Percentiles rank a stretch among this genome's conserved stretches.
Conservation (phyloP, 2,113 vertebrate genomes). For the Rissa tridactyla region DNA sequence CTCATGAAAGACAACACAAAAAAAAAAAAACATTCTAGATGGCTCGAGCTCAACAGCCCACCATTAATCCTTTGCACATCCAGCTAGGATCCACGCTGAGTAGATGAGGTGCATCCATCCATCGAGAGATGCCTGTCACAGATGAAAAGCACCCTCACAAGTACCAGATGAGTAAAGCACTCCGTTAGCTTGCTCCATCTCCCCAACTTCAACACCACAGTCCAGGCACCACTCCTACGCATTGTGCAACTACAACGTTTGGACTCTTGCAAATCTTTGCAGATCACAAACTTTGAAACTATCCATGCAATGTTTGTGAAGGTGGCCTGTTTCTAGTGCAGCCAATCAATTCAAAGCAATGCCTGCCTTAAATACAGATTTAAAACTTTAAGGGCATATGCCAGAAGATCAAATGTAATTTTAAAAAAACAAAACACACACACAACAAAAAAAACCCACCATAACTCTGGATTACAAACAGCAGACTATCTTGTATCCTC, state of each 20-base stretch:
- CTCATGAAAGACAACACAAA: not conserved
- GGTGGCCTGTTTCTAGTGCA: not conserved
- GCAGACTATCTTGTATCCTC: not conserved
- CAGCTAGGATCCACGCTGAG: not conserved
- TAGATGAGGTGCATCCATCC: not conserved
- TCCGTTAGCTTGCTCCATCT: not conserved
- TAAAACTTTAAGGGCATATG: not conserved
- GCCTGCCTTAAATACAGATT: not conserved
- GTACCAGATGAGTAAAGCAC: not conserved
- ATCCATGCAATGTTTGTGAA: not conserved
- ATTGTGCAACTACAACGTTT: too few relatives aligned
- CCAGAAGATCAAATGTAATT: not conserved
- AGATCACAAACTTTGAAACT: not conserved
- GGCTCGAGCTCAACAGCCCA: not conserved
- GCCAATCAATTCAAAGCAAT: not conserved
- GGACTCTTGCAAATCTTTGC: not conserved
- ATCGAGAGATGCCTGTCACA: not conserved
- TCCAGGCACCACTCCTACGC: not conserved
- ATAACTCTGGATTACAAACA: not conserved
- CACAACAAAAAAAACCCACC: not conserved
- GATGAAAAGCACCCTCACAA: not conserved
- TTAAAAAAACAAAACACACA: not conserved
- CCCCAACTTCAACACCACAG: not conserved
- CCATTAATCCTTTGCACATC: not conserved
- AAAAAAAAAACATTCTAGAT: not conserved